Evolutionary conservation across 2,888 invertebrate genomes (phyloP), one percentile per base, ranked within the genome.

Genomic region (Nineta flava): DNA sequence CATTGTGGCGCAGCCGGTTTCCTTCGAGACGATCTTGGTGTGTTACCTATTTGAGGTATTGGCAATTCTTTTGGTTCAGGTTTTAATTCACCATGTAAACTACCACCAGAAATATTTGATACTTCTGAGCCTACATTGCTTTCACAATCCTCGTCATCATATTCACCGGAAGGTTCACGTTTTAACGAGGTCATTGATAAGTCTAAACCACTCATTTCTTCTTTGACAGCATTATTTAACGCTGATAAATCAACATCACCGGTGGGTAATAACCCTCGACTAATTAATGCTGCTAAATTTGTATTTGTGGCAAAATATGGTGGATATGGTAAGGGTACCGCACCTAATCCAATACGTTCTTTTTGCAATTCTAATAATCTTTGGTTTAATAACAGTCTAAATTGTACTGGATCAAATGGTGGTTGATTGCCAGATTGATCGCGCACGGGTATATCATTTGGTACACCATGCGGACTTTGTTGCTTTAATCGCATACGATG

Each of bases 401-500:
- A 93, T 68, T 92, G 91, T 55, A 90, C 87, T 21, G 92, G 91
- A 68, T 93, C 93, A 67, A 93, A 92, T 12, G 87, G 85, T 41
- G 84, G 80, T 53, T 68, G 66, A 26, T 75, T 67, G 46, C 70
- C 71, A 17, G 80, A 74, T 57, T 82, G 83, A 60, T 86, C 86
- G 35, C 83, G 78, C 2, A 85, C 83, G 9, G 83, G 81, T 51
- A 83, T 79, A 47, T 83, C 82, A 1, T 80, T 77, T 19, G 81
- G 72, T 57, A 74, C 71, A 1, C 84, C 82, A 60, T 87, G 87
- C 2, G 88, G 87, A 19, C 67, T 66, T 62, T 88, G 87, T 63
- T 91, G 90, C 69, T 96, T 96, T 63, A 94, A 78, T 54, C 99
- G 79, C 93, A 99, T 99, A 59, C 99, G 82, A 66, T 99, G 96